Conservation (phyloP, 2,888 invertebrate genomes). For the Leptinotarsa rubiginosa region DNA sequence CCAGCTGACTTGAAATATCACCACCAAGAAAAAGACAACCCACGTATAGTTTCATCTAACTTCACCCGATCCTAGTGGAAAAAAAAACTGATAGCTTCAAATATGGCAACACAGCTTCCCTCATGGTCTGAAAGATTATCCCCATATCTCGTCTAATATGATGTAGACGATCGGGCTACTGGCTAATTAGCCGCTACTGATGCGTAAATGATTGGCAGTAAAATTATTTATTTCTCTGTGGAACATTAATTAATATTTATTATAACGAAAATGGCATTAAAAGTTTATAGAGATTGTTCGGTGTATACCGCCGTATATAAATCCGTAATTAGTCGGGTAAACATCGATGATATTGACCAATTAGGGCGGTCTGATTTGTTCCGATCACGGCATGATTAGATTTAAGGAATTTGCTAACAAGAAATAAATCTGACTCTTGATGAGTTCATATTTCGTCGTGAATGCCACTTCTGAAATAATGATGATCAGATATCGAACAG, state of each 20-base stretch:
- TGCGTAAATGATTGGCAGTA: constrained; percentile 59
- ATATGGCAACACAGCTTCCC: constrained; percentile 34
- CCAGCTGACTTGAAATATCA: too few relatives aligned
- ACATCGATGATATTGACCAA: constrained; percentile 27
- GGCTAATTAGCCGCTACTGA: constrained; percentile 58
- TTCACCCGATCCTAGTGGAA: background rate
- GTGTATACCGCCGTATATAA: constrained; percentile 15
- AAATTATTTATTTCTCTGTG: constrained; percentile 54
- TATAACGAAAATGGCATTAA: constrained; percentile 44
- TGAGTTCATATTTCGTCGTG: constrained; percentile 5
- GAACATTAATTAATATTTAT: constrained; percentile 49
- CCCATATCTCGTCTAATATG: constrained; percentile 39
- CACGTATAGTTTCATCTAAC: too few relatives aligned
- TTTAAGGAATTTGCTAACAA: constrained; percentile 11
- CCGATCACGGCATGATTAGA: constrained; percentile 21
- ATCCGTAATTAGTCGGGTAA: constrained; percentile 33
- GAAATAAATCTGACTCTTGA: constrained; percentile 18
- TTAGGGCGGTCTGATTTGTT: constrained; percentile 28
- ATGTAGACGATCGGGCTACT: constrained; percentile 45
- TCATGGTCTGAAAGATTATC: constrained; percentile 36
- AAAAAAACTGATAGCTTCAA: background rate
- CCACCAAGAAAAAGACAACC: background rate
- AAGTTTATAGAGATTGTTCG: constrained; percentile 27
- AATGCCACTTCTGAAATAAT: constrained; percentile 16
- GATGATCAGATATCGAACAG: background rate